These are phyloP conservation scores for Xanthorhoe designata DNA, from an alignment of 2,888 invertebrate species.

Conservation along the genomic window DNA sequence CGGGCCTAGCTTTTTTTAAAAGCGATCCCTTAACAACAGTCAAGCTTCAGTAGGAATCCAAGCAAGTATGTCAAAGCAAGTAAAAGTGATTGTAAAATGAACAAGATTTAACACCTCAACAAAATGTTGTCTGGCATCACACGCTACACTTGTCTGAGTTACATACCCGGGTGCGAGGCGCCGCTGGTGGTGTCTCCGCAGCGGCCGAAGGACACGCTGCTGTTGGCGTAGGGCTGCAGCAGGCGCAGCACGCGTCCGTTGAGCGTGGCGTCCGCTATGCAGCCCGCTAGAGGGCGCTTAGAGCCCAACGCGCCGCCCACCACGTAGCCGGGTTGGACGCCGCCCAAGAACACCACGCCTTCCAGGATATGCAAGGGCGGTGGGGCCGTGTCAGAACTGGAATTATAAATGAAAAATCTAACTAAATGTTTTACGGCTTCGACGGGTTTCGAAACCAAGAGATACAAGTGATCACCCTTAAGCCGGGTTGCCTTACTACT, in stretches of 20 bases:
- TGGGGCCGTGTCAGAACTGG: slow-evolving; percentile 84
- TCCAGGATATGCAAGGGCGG: slow-evolving; percentile 87
- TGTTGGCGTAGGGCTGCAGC: slow-evolving; percentile 66
- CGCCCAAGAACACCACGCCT: slow-evolving; percentile 94
- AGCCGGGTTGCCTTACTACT: too few species aligned
- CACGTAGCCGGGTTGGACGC: slow-evolving; percentile 87
- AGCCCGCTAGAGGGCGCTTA: slow-evolving; percentile 91
- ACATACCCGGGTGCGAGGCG: slow-evolving; percentile 64
- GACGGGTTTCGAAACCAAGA: too few species aligned
- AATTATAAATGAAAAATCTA: too few species aligned
- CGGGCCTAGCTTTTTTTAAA: too few species aligned
- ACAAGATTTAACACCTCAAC: too few species aligned
- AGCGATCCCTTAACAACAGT: too few species aligned
- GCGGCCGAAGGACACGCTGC: slow-evolving; percentile 66
- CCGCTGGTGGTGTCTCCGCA: slow-evolving; percentile 68
- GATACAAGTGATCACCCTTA: too few species aligned
- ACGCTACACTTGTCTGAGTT: background rate
- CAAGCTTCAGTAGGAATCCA: too few species aligned
- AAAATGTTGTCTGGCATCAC: too few species aligned
- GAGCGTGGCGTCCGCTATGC: slow-evolving; percentile 96
- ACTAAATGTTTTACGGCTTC: too few species aligned
- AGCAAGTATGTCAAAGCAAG: too few species aligned
- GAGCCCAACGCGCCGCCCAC: slow-evolving; percentile 85
- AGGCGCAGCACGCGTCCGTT: slow-evolving; percentile 88
- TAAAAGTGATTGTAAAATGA: too few species aligned